Conservation (phyloP, 1,140 invertebrate species). For the Hesperophylax magnus region DNA sequence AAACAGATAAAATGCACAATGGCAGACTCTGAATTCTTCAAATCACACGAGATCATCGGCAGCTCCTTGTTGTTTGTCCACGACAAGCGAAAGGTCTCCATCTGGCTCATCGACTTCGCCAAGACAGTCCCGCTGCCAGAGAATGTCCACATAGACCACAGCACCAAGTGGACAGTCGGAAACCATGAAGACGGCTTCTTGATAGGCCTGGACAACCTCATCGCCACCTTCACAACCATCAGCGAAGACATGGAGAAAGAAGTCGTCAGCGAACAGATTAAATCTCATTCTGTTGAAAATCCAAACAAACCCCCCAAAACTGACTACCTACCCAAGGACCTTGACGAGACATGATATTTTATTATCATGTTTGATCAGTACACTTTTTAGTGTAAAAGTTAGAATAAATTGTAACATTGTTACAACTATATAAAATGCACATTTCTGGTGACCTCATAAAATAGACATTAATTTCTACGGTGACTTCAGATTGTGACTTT, state of each 20-base stretch:
- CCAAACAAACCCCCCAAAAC: constrained; percentile 5
- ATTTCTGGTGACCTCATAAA: too few species aligned
- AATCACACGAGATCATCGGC: constrained; percentile 95
- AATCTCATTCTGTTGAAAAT: neutral
- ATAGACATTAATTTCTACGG: too few species aligned
- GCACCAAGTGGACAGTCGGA: constrained; percentile 91
- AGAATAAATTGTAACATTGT: neutral
- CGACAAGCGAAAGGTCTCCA: constrained; percentile 86
- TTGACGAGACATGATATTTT: constrained; percentile 48
- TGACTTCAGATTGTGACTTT: too few species aligned
- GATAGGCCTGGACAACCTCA: constrained; percentile 94
- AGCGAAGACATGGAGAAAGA: constrained; percentile 66
- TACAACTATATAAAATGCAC: too few species aligned
- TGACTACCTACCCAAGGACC: constrained; percentile 27
- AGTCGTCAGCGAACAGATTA: neutral
- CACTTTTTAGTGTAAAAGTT: constrained; percentile 18
- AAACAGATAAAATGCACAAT: constrained; percentile 87
- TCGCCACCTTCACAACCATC: constrained; percentile 84
- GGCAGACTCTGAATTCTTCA: constrained; percentile 89
- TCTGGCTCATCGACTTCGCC: constrained; percentile 99
- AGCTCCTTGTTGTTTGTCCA: constrained; percentile 97
- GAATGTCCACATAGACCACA: constrained; percentile 83
- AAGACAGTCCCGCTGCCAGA: constrained; percentile 91
- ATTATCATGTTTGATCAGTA: neutral
- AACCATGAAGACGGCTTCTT: constrained; percentile 99